These are phyloP conservation scores for Anadara kagoshimensis DNA, from an alignment of 1,140 invertebrate genomes.

Conservation along the genomic window DNA sequence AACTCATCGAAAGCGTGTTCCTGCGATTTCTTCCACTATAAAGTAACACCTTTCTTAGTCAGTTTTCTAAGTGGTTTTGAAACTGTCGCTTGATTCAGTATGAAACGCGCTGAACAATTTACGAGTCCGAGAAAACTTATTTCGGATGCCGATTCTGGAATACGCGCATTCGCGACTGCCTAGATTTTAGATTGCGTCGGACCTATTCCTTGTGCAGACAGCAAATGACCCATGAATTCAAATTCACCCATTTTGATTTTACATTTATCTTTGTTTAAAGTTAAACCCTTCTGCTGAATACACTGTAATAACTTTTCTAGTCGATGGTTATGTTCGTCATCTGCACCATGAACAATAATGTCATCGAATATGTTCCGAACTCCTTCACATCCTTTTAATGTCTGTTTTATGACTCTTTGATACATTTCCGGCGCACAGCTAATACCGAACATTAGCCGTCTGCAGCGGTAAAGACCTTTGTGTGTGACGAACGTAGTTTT, in stretches of 20 bases:
- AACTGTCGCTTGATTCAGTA: constrained; percentile 19
- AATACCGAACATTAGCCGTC: constrained; percentile 48
- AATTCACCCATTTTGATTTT: no score
- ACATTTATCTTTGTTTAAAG: no score
- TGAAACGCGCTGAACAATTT: constrained; percentile 41
- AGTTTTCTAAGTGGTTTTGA: constrained; percentile 5
- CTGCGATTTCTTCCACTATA: constrained; percentile 5
- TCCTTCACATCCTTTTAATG: constrained; percentile 34
- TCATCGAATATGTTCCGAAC: no score
- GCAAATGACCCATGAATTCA: constrained; percentile 52
- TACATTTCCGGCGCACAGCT: constrained; percentile 47
- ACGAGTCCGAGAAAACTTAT: constrained; percentile 47
- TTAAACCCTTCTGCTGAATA: no score
- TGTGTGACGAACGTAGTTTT: constrained; percentile 49
- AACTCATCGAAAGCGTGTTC: constrained; percentile 8
- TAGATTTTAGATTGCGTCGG: constrained; percentile 26
- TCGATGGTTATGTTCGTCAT: constrained; percentile 36
- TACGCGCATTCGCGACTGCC: constrained; percentile 23
- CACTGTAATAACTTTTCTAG: constrained; percentile 35
- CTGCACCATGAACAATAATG: constrained; percentile 50
- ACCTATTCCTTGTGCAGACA: constrained; percentile 40
- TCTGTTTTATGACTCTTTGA: constrained; percentile 38
- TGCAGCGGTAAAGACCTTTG: constrained; percentile 35
- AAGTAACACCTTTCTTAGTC: constrained; percentile 3
- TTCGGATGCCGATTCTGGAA: constrained; percentile 32